phyloP scores from a whole-genome alignment of 2,888 invertebrate species.

The Polylopha cassiicola region DNA sequence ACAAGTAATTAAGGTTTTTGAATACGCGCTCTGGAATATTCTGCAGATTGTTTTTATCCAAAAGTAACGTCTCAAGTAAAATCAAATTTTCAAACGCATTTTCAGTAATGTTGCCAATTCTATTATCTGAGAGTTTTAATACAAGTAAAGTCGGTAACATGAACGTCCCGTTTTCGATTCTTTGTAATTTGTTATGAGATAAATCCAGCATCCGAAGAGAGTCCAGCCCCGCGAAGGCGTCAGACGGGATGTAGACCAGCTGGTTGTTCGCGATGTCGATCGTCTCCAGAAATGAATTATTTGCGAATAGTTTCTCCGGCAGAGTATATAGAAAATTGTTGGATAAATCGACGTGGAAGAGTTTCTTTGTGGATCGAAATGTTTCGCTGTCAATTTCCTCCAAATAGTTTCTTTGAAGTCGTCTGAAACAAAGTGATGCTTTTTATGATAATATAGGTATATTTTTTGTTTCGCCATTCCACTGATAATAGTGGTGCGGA shows the following conservation, averaged over 20 bases:
- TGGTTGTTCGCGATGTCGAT: conserved; percentile 82
- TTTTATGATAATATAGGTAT: no score
- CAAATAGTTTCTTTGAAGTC: conserved; percentile 80
- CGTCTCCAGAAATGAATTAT: conserved; percentile 76
- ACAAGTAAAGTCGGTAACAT: conserved; percentile 76
- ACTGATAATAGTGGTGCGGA: no score
- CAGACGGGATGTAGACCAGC: conserved; percentile 75
- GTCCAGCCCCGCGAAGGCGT: conserved; percentile 75
- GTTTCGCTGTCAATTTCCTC: conserved; percentile 78
- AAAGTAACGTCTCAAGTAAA: conserved; percentile 72
- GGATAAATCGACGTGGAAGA: conserved; percentile 82
- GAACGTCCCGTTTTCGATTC: conserved; percentile 77
- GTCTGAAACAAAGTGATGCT: conserved; percentile 65
- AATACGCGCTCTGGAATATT: conserved; percentile 68
- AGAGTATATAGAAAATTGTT: conserved; percentile 79
- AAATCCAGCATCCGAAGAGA: conserved; percentile 83
- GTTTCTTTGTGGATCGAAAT: conserved; percentile 76
- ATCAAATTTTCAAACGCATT: conserved; percentile 72
- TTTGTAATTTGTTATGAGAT: conserved; percentile 80
- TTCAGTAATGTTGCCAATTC: conserved; percentile 76
- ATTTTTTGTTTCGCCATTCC: no score
- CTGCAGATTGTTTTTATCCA: conserved; percentile 75
- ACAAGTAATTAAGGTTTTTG: conserved; percentile 65
- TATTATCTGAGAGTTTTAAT: conserved; percentile 83
- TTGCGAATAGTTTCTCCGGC: conserved; percentile 77